phyloP scores from a whole-genome alignment of 1,140 invertebrate genomes.

The Zophobas atratus region DNA sequence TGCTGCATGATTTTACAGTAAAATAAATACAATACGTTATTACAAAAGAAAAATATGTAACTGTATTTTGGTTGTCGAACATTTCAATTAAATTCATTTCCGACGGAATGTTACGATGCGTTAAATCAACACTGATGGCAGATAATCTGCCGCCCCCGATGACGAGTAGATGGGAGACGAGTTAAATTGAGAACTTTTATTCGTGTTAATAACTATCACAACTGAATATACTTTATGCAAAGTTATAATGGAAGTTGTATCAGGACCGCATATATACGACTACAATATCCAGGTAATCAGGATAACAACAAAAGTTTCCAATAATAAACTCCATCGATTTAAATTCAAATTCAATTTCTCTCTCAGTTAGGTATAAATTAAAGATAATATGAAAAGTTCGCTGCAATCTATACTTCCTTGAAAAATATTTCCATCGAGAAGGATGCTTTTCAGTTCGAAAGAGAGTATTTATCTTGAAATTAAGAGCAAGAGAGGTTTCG shows the following conservation, averaged over 20 bases:
- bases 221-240: not conserved
- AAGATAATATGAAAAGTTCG: conserved; percentile 22
- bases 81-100: conserved; percentile 24
- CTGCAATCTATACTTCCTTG: conserved; percentile 1
- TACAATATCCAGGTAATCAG: conserved; percentile 21
- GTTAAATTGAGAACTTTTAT: not conserved
- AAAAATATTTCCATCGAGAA: not conserved
- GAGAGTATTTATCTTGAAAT: conserved; percentile 11
- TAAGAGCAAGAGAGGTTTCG: not conserved
- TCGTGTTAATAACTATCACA: not conserved
- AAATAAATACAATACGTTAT: not conserved
- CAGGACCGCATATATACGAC: not conserved
- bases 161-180: too few species aligned
- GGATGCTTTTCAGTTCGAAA: not conserved
- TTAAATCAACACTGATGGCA: not conserved
- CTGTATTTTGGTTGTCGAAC: not conserved
- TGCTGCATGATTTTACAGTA: not conserved
- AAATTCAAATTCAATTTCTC: conserved; percentile 31
- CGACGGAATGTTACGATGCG: not conserved
- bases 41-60: not conserved
- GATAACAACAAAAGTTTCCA: conserved; percentile 40
- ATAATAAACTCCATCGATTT: conserved; percentile 18
- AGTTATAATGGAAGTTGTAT: conserved; percentile 24
- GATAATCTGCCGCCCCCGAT: conserved; percentile 3
- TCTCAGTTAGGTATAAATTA: conserved; percentile 27